These are phyloP conservation scores for Hippocampus kuda DNA, from an alignment of 2,797 vertebrate species.

Conservation along the genomic window DNA sequence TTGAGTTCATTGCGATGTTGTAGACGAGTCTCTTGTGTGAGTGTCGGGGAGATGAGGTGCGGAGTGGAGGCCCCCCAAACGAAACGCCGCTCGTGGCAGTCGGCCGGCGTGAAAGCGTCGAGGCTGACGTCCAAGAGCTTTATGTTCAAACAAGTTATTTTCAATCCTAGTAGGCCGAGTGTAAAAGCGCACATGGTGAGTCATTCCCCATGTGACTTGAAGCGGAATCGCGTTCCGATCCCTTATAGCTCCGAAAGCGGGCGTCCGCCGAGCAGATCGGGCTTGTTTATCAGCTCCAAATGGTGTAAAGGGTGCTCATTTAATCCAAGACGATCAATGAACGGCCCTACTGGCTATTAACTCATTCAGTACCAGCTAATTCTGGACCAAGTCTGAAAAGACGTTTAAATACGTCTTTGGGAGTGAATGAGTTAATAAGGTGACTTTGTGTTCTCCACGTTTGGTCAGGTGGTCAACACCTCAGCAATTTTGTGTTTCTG, in stretches of 20 bases:
- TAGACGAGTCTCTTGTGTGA: conserved; percentile 16
- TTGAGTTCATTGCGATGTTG: conserved; percentile 24
- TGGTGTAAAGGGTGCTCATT: conserved; percentile 52
- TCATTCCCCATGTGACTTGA: conserved; percentile 45
- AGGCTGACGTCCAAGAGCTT: conserved; percentile 42
- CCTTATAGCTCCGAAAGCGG: not conserved
- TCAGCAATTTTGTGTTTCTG: not conserved
- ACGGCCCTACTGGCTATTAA: conserved; percentile 42
- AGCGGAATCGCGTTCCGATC: conserved; percentile 46
- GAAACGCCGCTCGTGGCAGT: conserved; percentile 48
- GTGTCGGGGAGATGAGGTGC: conserved; percentile 24
- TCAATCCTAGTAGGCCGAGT: conserved; percentile 39
- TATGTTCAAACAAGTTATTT: conserved; percentile 50
- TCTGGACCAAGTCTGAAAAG: no score
- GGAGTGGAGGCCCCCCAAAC: conserved; percentile 33
- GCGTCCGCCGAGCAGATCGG: conserved; percentile 35
- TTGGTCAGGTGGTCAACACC: conserved; percentile 52
- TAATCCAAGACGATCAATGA: conserved; percentile 22
- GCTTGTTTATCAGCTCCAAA: conserved; percentile 43
- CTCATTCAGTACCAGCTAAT: no score
- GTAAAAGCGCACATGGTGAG: conserved; percentile 55
- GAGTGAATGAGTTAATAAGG: no score
- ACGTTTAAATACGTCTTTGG: no score
- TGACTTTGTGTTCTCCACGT: conserved; percentile 38
- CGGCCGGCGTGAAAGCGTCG: conserved; percentile 43